phyloP scores from a whole-genome alignment of 2,888 invertebrate species.

The Cryptophagus acutangulus region DNA sequence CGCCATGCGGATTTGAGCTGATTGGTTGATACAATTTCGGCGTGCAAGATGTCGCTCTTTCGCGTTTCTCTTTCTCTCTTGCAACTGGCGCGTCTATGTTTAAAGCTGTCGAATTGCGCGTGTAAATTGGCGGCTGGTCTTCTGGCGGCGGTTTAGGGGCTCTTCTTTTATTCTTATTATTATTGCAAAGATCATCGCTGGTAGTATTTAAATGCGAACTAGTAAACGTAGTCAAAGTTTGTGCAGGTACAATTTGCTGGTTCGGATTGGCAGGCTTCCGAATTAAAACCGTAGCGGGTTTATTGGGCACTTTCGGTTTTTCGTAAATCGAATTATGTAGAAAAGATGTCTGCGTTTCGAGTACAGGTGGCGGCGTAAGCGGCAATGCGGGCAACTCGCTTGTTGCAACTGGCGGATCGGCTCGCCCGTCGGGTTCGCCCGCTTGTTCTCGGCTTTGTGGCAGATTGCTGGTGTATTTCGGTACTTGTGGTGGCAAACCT shows the following conservation, averaged over 20 bases:
- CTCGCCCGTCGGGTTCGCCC: slow-evolving; percentile 82
- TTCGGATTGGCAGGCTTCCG: slow-evolving; percentile 32
- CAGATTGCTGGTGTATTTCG: slow-evolving; percentile 24
- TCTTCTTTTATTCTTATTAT: slow-evolving; percentile 60
- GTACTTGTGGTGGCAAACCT: slow-evolving; percentile 19
- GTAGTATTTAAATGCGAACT: slow-evolving; percentile 42
- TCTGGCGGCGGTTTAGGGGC: slow-evolving; percentile 69
- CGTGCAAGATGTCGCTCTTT: slow-evolving; percentile 61
- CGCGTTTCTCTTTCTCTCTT: slow-evolving; percentile 67
- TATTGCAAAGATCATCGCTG: slow-evolving; percentile 49
- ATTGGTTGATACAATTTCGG: slow-evolving; percentile 60
- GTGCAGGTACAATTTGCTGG: slow-evolving; percentile 20
- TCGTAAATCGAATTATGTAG: slow-evolving; percentile 53
- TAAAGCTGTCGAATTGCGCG: slow-evolving; percentile 55
- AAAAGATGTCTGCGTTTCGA: slow-evolving; percentile 60
- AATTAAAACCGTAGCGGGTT: slow-evolving; percentile 52
- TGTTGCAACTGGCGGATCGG: slow-evolving; percentile 55
- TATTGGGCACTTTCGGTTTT: slow-evolving; percentile 67
- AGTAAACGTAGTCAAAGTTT: slow-evolving; percentile 36
- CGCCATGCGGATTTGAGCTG: too few relatives aligned
- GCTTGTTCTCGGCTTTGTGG: slow-evolving; percentile 67
- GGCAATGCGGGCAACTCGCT: slow-evolving; percentile 67
- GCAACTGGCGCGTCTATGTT: slow-evolving; percentile 56
- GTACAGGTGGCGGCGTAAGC: slow-evolving; percentile 60
- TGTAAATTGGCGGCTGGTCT: slow-evolving; percentile 47